Evolutionary conservation across 2,888 invertebrate species (phyloP).

Genomic region (Leptothorax acervorum): DNA sequence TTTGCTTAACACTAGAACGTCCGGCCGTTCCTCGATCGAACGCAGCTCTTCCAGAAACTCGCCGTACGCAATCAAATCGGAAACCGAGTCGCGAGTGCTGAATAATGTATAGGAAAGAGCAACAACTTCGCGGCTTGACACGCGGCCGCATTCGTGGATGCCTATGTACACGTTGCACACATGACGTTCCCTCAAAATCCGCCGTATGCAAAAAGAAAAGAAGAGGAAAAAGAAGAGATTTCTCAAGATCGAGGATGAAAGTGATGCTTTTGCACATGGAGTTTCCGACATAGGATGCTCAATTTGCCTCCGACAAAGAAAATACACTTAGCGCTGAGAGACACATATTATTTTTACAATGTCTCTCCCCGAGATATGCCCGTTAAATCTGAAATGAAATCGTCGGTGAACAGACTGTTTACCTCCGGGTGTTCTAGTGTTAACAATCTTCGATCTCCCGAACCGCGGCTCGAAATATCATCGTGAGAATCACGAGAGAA

Average conservation of each 20-base stretch:
- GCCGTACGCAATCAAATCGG: conserved; percentile 31
- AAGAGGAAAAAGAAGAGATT: not conserved
- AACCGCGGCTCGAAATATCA: not conserved
- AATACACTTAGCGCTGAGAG: not conserved
- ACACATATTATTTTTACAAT: not conserved
- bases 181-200: not conserved
- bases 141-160: not conserved
- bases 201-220: not conserved
- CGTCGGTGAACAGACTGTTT: not conserved
- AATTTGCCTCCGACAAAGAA: not conserved
- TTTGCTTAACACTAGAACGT: conserved; percentile 42
- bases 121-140: conserved; percentile 24
- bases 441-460: not conserved
- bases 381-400: not conserved
- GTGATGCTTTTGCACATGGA: not conserved
- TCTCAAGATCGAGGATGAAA: not conserved
- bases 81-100: conserved; percentile 18
- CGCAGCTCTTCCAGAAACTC: not conserved
- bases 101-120: conserved; percentile 33
- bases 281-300: not conserved
- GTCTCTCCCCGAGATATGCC: not conserved
- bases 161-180: not conserved
- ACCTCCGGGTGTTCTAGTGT: conserved; percentile 21
- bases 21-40: conserved; percentile 35
- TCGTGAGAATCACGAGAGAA: not conserved